phyloP scores from a whole-genome alignment of 2,888 invertebrate genomes.

The Orthosia incerta region DNA sequence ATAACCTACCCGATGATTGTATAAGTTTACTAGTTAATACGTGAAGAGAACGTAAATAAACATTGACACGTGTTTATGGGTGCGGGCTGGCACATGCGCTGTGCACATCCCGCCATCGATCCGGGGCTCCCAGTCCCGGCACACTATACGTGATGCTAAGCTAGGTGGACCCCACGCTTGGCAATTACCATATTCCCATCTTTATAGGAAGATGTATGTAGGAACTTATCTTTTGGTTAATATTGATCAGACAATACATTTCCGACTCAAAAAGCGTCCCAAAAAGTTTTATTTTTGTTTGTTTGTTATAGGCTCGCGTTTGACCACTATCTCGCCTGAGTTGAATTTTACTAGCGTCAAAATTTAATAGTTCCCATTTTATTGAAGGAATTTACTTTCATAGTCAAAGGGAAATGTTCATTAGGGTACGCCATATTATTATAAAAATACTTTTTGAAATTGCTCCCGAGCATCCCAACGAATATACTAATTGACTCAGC shows the following conservation, averaged over 20 bases:
- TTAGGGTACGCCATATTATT: background rate
- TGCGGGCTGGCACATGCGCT: constrained; percentile 83
- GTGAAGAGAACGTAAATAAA: constrained; percentile 89
- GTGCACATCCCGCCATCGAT: constrained; percentile 73
- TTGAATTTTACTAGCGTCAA: background rate
- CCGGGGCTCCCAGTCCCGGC: constrained; percentile 67
- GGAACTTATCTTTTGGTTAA: background rate
- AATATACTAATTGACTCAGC: constrained; percentile 26
- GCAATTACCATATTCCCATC: constrained; percentile 17
- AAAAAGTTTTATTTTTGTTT: too few relatives aligned
- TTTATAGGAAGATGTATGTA: background rate
- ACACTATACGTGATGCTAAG: constrained; percentile 75
- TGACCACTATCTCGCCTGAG: too few relatives aligned
- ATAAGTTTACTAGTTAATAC: constrained; percentile 72
- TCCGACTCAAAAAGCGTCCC: background rate
- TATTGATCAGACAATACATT: background rate
- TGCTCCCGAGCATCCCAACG: background rate
- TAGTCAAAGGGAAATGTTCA: background rate
- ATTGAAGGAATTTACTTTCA: background rate
- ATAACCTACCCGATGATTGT: constrained; percentile 54
- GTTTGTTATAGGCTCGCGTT: too few relatives aligned
- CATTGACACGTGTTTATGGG: constrained; percentile 88
- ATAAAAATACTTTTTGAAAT: constrained; percentile 4
- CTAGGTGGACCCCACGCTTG: constrained; percentile 32
- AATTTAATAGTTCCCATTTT: background rate